Conservation (phyloP, 2,888 invertebrate species). For the Actias luna region DNA sequence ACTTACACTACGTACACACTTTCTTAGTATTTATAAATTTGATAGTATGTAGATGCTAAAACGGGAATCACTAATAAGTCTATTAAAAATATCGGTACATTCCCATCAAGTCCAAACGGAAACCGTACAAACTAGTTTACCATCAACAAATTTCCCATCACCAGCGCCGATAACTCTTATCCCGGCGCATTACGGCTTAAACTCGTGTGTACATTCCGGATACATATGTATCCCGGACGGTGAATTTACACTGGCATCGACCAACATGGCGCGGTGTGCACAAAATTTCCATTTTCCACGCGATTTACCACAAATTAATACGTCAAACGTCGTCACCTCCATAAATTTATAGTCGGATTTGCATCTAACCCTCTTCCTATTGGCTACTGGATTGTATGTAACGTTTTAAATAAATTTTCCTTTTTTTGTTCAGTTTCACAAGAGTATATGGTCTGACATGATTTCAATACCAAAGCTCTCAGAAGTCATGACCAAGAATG, state of each 20-base stretch:
- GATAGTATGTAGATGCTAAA: background rate
- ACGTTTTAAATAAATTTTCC: constrained; percentile 46
- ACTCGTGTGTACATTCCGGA: constrained; percentile 13
- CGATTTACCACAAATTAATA: constrained; percentile 81
- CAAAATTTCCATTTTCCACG: constrained; percentile 80
- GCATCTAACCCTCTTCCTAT: constrained; percentile 65
- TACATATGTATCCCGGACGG: constrained; percentile 27
- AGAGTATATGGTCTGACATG: background rate
- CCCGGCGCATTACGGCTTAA: constrained; percentile 26
- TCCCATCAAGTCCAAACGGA: constrained; percentile 49
- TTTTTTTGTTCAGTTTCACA: background rate
- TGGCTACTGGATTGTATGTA: constrained; percentile 32
- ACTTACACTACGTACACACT: no score
- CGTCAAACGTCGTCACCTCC: constrained; percentile 68
- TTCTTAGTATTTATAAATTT: background rate
- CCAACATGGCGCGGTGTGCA: constrained; percentile 69
- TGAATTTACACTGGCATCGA: constrained; percentile 45
- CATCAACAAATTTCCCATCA: background rate
- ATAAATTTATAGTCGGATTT: constrained; percentile 74
- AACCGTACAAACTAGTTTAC: background rate
- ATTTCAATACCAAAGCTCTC: no score
- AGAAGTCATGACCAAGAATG: no score
- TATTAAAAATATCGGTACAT: constrained; percentile 54
- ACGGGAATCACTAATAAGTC: constrained; percentile 20
- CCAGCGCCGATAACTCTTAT: constrained; percentile 29